Percentiles rank a stretch among this genome's conserved stretches.
phyloP scores from a whole-genome alignment of 2,113 vertebrate species.

The Nymphicus hollandicus region DNA sequence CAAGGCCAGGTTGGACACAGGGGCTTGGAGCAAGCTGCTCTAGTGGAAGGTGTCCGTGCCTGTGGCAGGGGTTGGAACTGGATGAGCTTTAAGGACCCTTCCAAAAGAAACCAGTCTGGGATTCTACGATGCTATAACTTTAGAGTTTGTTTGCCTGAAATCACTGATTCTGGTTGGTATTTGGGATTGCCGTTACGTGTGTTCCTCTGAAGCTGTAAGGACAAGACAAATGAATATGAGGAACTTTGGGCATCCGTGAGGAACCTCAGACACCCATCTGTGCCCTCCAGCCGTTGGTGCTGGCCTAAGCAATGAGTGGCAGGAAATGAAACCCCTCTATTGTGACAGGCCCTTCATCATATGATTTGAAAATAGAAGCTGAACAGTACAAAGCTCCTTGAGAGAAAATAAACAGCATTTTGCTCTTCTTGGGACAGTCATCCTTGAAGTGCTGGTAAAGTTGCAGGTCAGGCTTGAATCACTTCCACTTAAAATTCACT shows the following conservation, averaged over 20 bases:
- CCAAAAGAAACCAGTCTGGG: not conserved
- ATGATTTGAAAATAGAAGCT: not conserved
- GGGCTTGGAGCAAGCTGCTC: not conserved
- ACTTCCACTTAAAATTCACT: not conserved
- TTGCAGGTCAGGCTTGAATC: not conserved
- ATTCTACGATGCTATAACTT: not conserved
- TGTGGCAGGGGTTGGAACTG: not conserved
- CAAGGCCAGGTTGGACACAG: not conserved
- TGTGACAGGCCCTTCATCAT: not conserved
- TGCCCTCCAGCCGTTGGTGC: not conserved
- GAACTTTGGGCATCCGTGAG: not conserved
- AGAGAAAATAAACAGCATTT: not conserved
- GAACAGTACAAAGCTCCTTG: not conserved
- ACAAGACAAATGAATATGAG: not conserved
- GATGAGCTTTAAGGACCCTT: not conserved
- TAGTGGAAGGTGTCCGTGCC: not conserved
- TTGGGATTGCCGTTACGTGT: not conserved
- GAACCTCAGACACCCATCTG: not conserved
- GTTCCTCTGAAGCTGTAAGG: not conserved
- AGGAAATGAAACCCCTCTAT: not conserved
- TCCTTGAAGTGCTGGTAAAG: not conserved
- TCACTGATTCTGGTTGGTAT: not conserved
- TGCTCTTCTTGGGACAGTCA: not conserved
- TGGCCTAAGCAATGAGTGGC: not conserved
- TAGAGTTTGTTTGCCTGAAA: not conserved